Base-by-base conservation (phyloP, 2,888 invertebrate genomes). In the Campoplex nolae region DNA sequence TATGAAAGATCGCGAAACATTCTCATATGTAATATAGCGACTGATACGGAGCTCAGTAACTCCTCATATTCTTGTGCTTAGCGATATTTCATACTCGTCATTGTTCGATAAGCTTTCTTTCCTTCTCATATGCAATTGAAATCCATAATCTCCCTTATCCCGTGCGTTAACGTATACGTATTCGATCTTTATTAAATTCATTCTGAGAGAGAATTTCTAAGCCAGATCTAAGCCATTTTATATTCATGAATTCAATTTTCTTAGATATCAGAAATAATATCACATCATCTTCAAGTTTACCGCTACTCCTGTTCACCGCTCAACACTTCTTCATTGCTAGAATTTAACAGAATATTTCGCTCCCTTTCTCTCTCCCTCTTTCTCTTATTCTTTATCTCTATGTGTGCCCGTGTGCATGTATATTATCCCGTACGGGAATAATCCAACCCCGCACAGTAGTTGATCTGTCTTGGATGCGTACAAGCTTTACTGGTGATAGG, bases 21-120 rank as follows among this genome's bases (percentile, higher is more conserved):
- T 70, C 68, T 28, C 87, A 81, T 70, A 45, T 62, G 82, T 54
- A 51, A 28, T 62, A 65, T 68, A 32, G 68, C 62, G 45, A 54
- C 65, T 67, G 56, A 76, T 76, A 70, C 62, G 51, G 51, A 35
- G 58, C 51, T 71, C 83, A 68, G 77, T 67, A 65, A 48, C 58
- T 78, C 78, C 62, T 79, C 58, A 76, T 83, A 83, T 83, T 70
- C 65, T 71, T 75, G 42, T 56, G 71, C 82, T 82, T 79, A 71
- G 56, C 65, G 38, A 82, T 82, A 71, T 87, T 81, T 71, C 82
- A 56, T 65, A 32, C 32, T 75, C 65, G 0, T 84, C 84, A 87
- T 87, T 84, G 79, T 84, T 82, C 76, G 70, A 56, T 56, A 70
- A 84, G 78, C 51, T 67, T 79, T 84, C 79, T 71, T 78, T 70